Conservation (phyloP, 2,113 vertebrate genomes). For the Onychostoma macrolepis region DNA sequence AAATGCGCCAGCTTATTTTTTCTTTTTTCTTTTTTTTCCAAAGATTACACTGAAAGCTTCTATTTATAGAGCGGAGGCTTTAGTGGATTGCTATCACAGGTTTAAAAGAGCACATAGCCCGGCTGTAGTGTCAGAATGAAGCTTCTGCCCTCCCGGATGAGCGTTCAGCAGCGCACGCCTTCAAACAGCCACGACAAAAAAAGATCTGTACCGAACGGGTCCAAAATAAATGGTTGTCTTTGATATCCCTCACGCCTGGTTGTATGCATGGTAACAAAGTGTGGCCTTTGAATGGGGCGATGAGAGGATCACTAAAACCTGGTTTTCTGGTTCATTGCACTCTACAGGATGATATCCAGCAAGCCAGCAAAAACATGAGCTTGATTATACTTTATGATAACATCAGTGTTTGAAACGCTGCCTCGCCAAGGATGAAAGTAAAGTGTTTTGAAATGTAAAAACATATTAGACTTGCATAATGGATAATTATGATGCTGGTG, state of each 20-base stretch:
- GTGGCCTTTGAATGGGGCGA: conserved; percentile 38
- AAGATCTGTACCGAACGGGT: conserved; percentile 25
- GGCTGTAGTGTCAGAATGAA: conserved; percentile 37
- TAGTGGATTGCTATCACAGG: conserved; percentile 53
- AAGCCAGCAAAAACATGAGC: conserved; percentile 41
- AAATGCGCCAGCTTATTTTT: conserved; percentile 61
- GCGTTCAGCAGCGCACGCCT: conserved; percentile 10
- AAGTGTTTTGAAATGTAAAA: conserved; percentile 55
- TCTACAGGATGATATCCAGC: conserved; percentile 35
- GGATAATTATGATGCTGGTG: conserved; percentile 50
- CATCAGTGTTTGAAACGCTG: conserved; percentile 44
- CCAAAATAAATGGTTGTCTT: conserved; percentile 54
- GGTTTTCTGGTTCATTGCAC: conserved; percentile 41
- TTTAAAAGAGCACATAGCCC: conserved; percentile 53
- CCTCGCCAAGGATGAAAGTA: conserved; percentile 34
- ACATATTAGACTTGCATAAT: conserved; percentile 54
- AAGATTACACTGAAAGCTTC: conserved; percentile 49
- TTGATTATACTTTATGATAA: conserved; percentile 57
- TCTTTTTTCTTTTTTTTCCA: not conserved
- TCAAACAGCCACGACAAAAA: conserved; percentile 26
- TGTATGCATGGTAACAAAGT: conserved; percentile 48
- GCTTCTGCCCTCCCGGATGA: conserved; percentile 39
- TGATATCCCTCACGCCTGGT: conserved; percentile 47
- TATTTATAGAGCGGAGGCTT: conserved; percentile 57
- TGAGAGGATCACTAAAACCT: conserved; percentile 39